phyloP scores from a whole-genome alignment of 2,888 invertebrate genomes.

The Quadroppia sp. region DNA sequence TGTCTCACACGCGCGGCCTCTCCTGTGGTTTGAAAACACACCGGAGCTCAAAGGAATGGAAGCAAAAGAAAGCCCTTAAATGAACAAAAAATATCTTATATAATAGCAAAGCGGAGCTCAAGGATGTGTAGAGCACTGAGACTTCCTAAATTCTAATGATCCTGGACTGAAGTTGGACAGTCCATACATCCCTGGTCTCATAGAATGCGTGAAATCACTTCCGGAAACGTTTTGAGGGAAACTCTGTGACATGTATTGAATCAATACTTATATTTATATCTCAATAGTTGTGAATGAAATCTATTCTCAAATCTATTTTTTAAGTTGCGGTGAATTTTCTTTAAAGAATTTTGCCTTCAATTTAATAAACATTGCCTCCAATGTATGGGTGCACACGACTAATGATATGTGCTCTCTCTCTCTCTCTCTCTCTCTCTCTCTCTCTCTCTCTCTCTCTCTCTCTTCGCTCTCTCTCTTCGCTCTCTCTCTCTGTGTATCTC shows the following conservation, averaged over 20 bases:
- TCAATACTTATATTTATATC: not conserved
- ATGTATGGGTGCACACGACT: not conserved
- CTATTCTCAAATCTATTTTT: not conserved
- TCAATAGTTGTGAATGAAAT: not conserved
- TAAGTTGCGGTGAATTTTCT: conserved; percentile 11
- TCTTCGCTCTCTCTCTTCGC: not conserved
- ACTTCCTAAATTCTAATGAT: too few relatives aligned
- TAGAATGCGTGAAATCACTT: not conserved
- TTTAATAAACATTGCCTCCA: not conserved
- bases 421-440: conserved; percentile 26
- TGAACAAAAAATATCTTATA: not conserved
- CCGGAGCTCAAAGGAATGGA: not conserved
- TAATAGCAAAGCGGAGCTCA: too few relatives aligned
- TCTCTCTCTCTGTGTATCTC: not conserved
- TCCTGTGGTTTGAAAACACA: not conserved
- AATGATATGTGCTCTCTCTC: not conserved
- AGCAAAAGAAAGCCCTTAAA: not conserved
- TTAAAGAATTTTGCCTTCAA: conserved; percentile 12
- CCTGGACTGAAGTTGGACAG: too few relatives aligned
- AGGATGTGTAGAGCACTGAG: too few relatives aligned
- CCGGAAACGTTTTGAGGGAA: not conserved
- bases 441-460: not conserved
- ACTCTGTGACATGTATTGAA: not conserved
- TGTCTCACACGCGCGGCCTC: conserved; percentile 20
- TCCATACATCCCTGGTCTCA: not conserved